Conservation (phyloP, 1,140 invertebrate species). For the Drosophila ananassae region DNA sequence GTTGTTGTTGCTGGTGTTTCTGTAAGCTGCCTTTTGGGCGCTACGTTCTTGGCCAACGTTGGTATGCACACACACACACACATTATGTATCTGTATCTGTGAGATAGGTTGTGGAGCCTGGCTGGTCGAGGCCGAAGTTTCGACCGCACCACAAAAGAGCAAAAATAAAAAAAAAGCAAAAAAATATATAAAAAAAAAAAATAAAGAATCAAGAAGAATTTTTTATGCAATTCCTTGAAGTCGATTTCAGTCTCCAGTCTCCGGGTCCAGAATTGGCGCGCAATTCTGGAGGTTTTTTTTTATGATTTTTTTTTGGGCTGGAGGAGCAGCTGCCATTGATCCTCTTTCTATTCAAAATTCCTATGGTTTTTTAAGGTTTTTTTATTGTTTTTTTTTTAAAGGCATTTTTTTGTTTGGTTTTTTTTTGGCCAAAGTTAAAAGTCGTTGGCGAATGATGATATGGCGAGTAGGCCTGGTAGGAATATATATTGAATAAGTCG, state of each 20-base stretch:
- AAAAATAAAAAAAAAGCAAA: conserved; percentile 14
- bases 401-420: background rate
- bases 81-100: conserved; percentile 17
- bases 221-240: conserved; percentile 81
- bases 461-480: conserved; percentile 35
- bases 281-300: conserved; percentile 47
- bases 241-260: conserved; percentile 59
- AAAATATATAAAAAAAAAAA: conserved; percentile 15
- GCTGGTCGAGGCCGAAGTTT: conserved; percentile 74
- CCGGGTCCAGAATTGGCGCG: conserved; percentile 69
- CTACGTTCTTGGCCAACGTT: conserved; percentile 74
- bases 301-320: conserved; percentile 15
- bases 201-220: conserved; percentile 41
- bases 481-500: conserved; percentile 58
- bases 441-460: conserved; percentile 45
- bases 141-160: conserved; percentile 27
- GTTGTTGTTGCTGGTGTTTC: conserved; percentile 65
- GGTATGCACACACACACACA: conserved; percentile 19
- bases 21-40: conserved; percentile 59
- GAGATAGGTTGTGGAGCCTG: conserved; percentile 52
- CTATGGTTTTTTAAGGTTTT: conserved; percentile 45
- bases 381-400: conserved; percentile 7
- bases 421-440: conserved; percentile 29
- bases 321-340: conserved; percentile 47
- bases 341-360: conserved; percentile 57